Base-by-base conservation (phyloP, 1,140 invertebrate species). In the Trachelipus rathkii region DNA sequence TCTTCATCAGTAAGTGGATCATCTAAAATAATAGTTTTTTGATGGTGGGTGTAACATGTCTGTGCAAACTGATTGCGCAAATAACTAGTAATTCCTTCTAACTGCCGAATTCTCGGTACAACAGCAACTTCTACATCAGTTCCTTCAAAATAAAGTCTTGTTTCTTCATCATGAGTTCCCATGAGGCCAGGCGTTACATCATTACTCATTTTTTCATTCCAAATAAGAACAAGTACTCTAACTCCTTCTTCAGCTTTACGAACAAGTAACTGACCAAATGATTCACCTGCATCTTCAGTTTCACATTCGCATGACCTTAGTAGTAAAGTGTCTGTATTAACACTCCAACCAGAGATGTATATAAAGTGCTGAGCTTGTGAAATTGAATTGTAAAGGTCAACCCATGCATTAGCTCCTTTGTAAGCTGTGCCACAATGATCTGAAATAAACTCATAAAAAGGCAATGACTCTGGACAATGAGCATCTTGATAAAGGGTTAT, bases 121-220 rank as follows among this genome's bases (percentile, higher is more conserved):
- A 79, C 73, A 44, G 77, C 75, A 23, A 81, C 82, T n/a, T 81
- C 78, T 7, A 82, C 82, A 71, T 79, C 77, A 10, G 78, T 76
- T 11, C 78, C 82, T 23, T 77, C 71, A 77, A 82, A 82, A 73
- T 77, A 82, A 44, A 43, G 21, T n/a, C 76, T 23, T 23, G 82
- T 82, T 50, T 80, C 82, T 75, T 82, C 82, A 75, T 82, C 82
- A 23, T 82, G 82, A 11, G 82, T 82, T 7, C 82, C 82, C 82
- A 82, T 82, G 23, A 82, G 72, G 4, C 82, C 82, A 23, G 71
- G 76, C 7, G 76, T 82, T 1, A 79, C 76, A 10, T 78, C 79
- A 71, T 76, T 79, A 60, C 79, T 80, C 67, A 82, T 77, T 43
- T 81, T 82, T 73, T 82, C 82, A 75, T 81, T 79, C 82, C 82